A percentile compares a stretch with the other conserved stretches of the same genome.
Conservation (phyloP, 2,888 invertebrate species). For the Nymphalis urticae region DNA sequence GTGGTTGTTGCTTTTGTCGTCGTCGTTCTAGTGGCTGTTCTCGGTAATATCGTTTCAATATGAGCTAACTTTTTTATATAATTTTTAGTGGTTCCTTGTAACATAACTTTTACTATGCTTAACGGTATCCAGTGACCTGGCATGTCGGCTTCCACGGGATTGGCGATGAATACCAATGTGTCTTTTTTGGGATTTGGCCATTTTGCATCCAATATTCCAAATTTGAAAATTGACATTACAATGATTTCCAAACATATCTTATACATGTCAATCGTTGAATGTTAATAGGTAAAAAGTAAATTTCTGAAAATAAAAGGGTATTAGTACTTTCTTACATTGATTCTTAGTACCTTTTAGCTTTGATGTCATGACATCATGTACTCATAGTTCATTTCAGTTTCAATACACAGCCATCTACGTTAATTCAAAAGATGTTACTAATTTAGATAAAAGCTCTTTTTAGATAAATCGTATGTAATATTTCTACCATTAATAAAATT, state of each 20-base stretch:
- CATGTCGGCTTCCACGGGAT: constrained; percentile 61
- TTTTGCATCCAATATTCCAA: constrained; percentile 21
- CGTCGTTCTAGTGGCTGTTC: neutral
- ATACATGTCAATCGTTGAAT: neutral
- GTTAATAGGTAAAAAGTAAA: constrained; percentile 1
- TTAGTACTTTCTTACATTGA: neutral
- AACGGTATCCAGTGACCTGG: constrained; percentile 65
- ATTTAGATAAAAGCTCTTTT: too few species aligned
- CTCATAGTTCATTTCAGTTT: too few species aligned
- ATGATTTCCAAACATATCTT: neutral
- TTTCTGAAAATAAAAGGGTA: constrained; percentile 13
- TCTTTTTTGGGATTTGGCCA: constrained; percentile 46
- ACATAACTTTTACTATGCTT: constrained; percentile 56
- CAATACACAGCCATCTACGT: too few species aligned
- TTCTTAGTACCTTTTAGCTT: neutral
- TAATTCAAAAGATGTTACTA: too few species aligned
- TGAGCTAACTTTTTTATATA: constrained; percentile 24
- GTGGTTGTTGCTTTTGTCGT: constrained; percentile 19
- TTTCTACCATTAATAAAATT: too few species aligned
- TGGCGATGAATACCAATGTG: constrained; percentile 54
- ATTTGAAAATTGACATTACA: neutral
- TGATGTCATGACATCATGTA: neutral
- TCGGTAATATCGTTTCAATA: constrained; percentile 16
- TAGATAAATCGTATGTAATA: too few species aligned
- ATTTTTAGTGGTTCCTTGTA: constrained; percentile 41